Base-by-base conservation (phyloP, 1,140 invertebrate genomes). In the Globodera rostochiensis region DNA sequence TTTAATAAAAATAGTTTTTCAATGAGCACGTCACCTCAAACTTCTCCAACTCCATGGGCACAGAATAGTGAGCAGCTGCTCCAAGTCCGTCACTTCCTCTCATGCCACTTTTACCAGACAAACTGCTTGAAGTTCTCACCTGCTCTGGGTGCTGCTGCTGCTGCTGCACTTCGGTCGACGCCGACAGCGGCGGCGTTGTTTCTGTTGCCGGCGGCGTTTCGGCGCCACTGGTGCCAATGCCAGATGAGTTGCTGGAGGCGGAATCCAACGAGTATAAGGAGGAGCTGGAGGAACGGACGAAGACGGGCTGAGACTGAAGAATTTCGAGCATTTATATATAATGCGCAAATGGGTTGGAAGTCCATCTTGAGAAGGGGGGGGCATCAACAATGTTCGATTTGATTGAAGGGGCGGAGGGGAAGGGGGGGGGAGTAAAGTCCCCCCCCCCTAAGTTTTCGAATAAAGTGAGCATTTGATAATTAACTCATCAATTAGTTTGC, bases 191-290 rank as follows among this genome's bases (percentile, higher is more conserved):
- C 36, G 69, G 9, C 2, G 69, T 11, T 9, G 25, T 64, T 6
- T 4, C 69, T 11, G 69, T 13, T 13, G 36, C 8, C n/a, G 69
- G 69, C 69, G 69, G 69, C 69, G 69, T 45, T 45, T 71, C 69
- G 25, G 69, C 46, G 6, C 36, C 69, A 21, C 25, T 71, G 69
- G 36, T 71, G 69, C 69, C 69, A 47, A 71, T 71, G 69, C 69
- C 69, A 11, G 69, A 71, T 11, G 57, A 64, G 57, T 15, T 64
- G 57, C 57, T 64, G 57, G 69, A 6, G 69, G 25, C 11, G 69
- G 69, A 71, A n/a, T 45, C 69, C 69, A 71, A 19, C 69, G 69
- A 71, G 1, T 13, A 36, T 21, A 71, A 21, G 5, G 69, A 71
- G 69, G 69, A 25, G 46, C 69, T 71, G 36, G 69, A 71, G 13